A percentile compares a stretch with the other conserved stretches of the same genome.
Evolutionary conservation across 2,797 vertebrate species (phyloP).

Genomic region (Ctenopoma multispine): DNA sequence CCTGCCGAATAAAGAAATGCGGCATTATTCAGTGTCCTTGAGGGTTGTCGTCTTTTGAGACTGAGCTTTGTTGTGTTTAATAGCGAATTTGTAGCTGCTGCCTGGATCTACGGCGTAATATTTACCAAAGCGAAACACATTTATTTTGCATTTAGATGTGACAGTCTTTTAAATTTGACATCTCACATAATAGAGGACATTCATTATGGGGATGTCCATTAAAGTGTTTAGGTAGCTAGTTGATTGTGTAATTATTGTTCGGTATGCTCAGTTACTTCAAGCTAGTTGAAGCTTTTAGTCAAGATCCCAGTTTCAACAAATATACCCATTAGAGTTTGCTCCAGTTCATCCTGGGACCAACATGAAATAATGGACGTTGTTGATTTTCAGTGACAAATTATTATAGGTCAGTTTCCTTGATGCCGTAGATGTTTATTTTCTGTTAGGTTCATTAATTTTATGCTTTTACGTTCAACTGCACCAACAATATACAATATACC

Average conservation of each 20-base stretch:
- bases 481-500: neutral
- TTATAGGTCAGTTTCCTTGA: slow-evolving; percentile 30
- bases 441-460: slow-evolving; percentile 13
- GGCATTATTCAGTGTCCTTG: slow-evolving; percentile 51
- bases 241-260: slow-evolving; percentile 70
- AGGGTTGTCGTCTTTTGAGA: slow-evolving; percentile 35
- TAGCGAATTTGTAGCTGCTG: slow-evolving; percentile 6
- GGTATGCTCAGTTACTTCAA: slow-evolving; percentile 35
- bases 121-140: neutral
- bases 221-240: slow-evolving; percentile 29
- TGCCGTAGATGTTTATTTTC: slow-evolving; percentile 24
- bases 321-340: slow-evolving; percentile 48
- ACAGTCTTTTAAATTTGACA: neutral
- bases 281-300: slow-evolving; percentile 26
- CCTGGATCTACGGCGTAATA: neutral
- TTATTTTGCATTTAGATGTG: slow-evolving; percentile 8
- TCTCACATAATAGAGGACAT: slow-evolving; percentile 31
- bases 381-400: slow-evolving; percentile 28
- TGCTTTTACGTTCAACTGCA: neutral
- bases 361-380: slow-evolving; percentile 45
- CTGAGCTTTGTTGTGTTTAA: slow-evolving; percentile 16
- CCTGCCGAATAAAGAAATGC: slow-evolving; percentile 24
- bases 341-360: slow-evolving; percentile 46
- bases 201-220: slow-evolving; percentile 12
- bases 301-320: slow-evolving; percentile 37